Percentiles rank a stretch among this genome's conserved stretches.
These are phyloP conservation scores for Catajapyx aquilonaris DNA, from an alignment of 1,140 invertebrate species.

Conservation along the genomic window DNA sequence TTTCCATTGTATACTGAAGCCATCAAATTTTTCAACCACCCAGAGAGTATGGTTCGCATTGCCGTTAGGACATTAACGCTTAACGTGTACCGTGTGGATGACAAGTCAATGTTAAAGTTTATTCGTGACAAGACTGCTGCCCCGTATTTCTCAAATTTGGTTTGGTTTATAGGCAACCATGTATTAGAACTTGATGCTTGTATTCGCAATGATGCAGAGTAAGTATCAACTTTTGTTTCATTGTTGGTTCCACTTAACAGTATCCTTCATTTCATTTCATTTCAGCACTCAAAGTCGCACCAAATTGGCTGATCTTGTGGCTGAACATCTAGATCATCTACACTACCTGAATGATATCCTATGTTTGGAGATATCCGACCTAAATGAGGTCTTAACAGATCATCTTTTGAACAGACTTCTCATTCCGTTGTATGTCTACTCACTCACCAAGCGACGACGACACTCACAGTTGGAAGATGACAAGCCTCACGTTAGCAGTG, in stretches of 20 bases:
- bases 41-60: conserved; percentile 96
- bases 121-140: conserved; percentile 88
- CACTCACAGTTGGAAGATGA: conserved; percentile 22
- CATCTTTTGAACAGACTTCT: conserved; percentile 83
- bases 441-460: conserved; percentile 32
- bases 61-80: conserved; percentile 91
- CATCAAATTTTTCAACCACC: conserved; percentile 98
- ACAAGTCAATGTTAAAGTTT: conserved; percentile 86
- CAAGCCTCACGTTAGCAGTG: conserved; percentile 53
- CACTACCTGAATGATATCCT: conserved; percentile 97
- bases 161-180: conserved; percentile 99
- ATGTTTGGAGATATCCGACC: conserved; percentile 68
- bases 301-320: conserved; percentile 80
- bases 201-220: conserved; percentile 86
- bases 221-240: conserved; percentile 23
- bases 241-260: background rate
- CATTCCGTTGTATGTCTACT: conserved; percentile 86
- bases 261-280: conserved; percentile 18
- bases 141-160: conserved; percentile 94
- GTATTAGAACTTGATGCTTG: conserved; percentile 89
- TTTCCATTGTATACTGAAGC: conserved; percentile 98
- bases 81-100: conserved; percentile 90
- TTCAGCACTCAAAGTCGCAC: conserved; percentile 72
- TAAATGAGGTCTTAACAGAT: conserved; percentile 90
- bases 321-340: conserved; percentile 91